phyloP scores from a whole-genome alignment of 2,113 vertebrate genomes.

The Prinia subflava region DNA sequence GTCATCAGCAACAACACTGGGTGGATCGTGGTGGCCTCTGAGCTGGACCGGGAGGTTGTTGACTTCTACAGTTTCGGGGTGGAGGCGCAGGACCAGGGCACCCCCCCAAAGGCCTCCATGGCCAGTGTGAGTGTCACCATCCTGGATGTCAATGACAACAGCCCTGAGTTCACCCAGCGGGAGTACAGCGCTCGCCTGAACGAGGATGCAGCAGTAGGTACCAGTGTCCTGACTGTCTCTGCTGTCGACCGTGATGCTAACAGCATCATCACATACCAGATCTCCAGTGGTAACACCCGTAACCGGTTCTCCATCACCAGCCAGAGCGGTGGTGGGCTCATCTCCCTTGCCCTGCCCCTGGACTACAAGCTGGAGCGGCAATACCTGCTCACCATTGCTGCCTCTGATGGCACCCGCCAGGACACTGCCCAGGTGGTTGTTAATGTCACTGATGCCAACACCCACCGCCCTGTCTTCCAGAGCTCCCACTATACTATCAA shows the following conservation, averaged over 20 bases:
- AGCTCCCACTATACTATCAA: slow-evolving; percentile 95
- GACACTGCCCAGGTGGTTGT: slow-evolving; percentile 87
- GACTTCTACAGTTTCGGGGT: slow-evolving; percentile 93
- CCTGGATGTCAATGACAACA: slow-evolving; percentile 95
- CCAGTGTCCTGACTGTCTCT: slow-evolving; percentile 89
- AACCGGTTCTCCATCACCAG: slow-evolving; percentile 98
- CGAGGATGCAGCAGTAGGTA: slow-evolving; percentile 90
- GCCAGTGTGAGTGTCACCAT: slow-evolving; percentile 91
- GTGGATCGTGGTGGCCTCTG: slow-evolving; percentile 88
- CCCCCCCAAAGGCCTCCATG: slow-evolving; percentile 82
- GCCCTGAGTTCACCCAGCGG: slow-evolving; percentile 89
- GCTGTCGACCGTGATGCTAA: slow-evolving; percentile 92
- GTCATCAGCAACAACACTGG: slow-evolving; percentile 91
- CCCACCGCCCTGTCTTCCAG: slow-evolving; percentile 94
- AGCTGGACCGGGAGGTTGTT: slow-evolving; percentile 87
- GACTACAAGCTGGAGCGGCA: slow-evolving; percentile 97
- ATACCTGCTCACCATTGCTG: slow-evolving; percentile 86
- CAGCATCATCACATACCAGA: slow-evolving; percentile 94
- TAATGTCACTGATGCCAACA: slow-evolving; percentile 95
- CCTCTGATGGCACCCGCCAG: slow-evolving; percentile 87
- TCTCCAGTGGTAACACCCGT: slow-evolving; percentile 91
- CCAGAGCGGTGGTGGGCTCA: slow-evolving; percentile 89
- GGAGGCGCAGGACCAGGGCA: slow-evolving; percentile 88
- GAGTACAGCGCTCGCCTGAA: slow-evolving; percentile 88
- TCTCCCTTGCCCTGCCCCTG: slow-evolving; percentile 88